Conservation (phyloP, 2,888 invertebrate species). For the Artemia sinica region DNA sequence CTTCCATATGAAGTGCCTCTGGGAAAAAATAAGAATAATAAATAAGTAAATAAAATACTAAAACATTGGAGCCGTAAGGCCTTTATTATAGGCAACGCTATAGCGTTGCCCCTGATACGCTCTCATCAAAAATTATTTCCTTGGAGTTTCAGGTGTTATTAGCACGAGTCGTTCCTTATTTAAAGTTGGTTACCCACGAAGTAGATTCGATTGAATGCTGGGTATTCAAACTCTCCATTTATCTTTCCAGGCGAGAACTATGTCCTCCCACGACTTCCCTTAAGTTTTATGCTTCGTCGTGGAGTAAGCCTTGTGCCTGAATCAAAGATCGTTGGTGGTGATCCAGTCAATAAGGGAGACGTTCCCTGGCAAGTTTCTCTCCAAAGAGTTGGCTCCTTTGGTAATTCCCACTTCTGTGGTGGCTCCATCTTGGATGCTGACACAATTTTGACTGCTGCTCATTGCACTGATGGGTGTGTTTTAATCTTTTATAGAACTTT, state of each 20-base stretch:
- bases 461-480: not conserved
- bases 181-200: no score
- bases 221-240: not conserved
- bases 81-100: no score
- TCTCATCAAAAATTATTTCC: no score
- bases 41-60: no score
- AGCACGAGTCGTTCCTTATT: no score
- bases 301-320: conserved; percentile 9
- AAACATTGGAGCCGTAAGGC: no score
- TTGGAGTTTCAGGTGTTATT: no score
- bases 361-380: conserved; percentile 24
- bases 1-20: no score
- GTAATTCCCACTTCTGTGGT: conserved; percentile 22
- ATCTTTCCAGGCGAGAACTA: not conserved
- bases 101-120: no score
- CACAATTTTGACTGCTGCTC: not conserved
- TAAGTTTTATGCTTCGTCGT: conserved; percentile 14
- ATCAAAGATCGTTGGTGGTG: conserved; percentile 24
- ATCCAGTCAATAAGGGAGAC: conserved; percentile 17
- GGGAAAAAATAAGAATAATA: no score
- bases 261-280: conserved; percentile 20
- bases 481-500: no score
- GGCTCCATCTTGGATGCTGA: conserved; percentile 19
- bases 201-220: no score
- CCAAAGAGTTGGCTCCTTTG: conserved; percentile 19